Evolutionary conservation across 2,113 vertebrate genomes (phyloP), one percentile per base, ranked within the genome.

Genomic region (Chloebia gouldiae): DNA sequence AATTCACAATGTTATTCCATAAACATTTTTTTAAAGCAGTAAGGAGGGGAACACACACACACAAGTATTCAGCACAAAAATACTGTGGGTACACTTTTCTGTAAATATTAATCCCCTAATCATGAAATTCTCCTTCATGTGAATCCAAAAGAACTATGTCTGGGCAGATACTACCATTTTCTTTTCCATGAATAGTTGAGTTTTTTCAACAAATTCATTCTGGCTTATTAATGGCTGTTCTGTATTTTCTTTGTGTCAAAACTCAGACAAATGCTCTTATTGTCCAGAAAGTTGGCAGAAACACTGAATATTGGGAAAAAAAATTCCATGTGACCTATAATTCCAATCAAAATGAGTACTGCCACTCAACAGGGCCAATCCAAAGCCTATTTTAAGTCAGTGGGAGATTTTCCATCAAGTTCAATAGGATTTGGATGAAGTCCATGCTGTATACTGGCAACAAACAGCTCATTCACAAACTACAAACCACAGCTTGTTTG

Each of bases 401-500:
- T 87, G 91, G 78, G 94, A 95, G 93, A 94, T 90, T 95, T 97
- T 95, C 95, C 91, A 87, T 91, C 87, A 84, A 33, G 65, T 95
- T 95, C 93, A 95, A 93, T 91, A 87, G 93, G 70, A 73, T 96
- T 95, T 95, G 96, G 95, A 93, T 15, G 37, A 82, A 84, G 73
- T 95, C 95, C 95, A 95, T 69, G 27, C 71, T 89, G 63, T 39
- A 76, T 44, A 80, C 73, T 89, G 94, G 86, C 86, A 90, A 97
- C 89, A 95, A 96, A 95, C 70, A 96, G 84, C 91, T 95, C 96
- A 96, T 96, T 95, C 93, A 97, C 78, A 85, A 95, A 60, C 65
- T 89, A 95, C 94, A 97, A 70, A 95, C 83, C 73, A 50, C 70
- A 79, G 70, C 89, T 96, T 97, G 95, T 96, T 95, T 97, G 94